Evolutionary conservation across 2,113 vertebrate species (phyloP).

Genomic region (Bettongia penicillata): DNA sequence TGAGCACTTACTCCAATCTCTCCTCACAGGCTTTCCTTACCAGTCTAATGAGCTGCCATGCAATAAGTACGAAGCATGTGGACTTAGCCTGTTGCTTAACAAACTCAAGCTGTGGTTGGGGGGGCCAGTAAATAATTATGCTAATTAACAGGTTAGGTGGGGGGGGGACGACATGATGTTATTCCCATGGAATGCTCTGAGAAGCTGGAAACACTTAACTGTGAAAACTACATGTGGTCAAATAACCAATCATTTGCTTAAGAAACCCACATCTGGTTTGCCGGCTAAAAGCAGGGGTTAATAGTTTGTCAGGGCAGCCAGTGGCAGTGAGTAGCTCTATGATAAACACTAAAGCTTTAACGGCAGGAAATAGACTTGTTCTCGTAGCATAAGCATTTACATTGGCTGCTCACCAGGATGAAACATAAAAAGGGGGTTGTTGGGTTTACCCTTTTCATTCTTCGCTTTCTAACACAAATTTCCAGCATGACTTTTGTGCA

Average conservation of each 20-base stretch:
- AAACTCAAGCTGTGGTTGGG: constrained; percentile 83
- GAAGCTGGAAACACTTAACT: constrained; percentile 96
- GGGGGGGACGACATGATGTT: constrained; percentile 92
- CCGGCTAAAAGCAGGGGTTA: constrained; percentile 91
- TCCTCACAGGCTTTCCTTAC: constrained; percentile 23
- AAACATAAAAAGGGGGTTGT: constrained; percentile 86
- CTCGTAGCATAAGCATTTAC: constrained; percentile 92
- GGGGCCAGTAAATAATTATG: constrained; percentile 91
- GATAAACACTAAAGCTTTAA: constrained; percentile 94
- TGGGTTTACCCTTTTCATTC: constrained; percentile 84
- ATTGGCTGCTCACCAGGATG: constrained; percentile 89
- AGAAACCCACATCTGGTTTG: constrained; percentile 94
- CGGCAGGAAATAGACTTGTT: constrained; percentile 94
- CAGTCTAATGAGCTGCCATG: constrained; percentile 63
- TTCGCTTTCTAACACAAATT: constrained; percentile 19
- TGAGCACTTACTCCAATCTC: not conserved
- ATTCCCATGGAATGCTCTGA: constrained; percentile 91
- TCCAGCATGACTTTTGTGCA: constrained; percentile 75
- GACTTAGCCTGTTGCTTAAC: constrained; percentile 75
- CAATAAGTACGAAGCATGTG: constrained; percentile 43
- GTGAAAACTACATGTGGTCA: constrained; percentile 90
- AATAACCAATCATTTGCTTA: constrained; percentile 95
- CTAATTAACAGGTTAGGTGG: constrained; percentile 88
- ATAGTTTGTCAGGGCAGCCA: constrained; percentile 89
- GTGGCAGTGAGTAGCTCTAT: constrained; percentile 88